phyloP scores from a whole-genome alignment of 2,888 invertebrate species.

The Seira sanloemensis region DNA sequence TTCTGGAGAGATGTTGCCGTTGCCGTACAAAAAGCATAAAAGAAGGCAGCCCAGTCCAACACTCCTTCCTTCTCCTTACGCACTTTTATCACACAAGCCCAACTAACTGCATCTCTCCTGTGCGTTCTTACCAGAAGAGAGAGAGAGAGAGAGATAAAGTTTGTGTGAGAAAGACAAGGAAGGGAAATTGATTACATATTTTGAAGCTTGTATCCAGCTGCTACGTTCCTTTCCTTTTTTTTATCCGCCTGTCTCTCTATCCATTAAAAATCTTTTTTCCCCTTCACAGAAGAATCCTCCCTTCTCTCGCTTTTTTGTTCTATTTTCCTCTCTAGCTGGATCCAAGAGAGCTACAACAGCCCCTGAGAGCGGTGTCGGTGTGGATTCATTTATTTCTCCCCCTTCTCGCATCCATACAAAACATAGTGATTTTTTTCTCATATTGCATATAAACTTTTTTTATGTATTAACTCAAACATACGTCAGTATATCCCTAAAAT shows the following conservation, averaged over 20 bases:
- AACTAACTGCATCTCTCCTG: background rate
- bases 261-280: constrained; percentile 17
- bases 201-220: constrained; percentile 21
- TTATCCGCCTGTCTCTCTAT: background rate
- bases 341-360: no score
- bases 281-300: background rate
- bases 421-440: no score
- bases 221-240: constrained; percentile 11
- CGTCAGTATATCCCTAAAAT: background rate
- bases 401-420: background rate
- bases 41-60: background rate
- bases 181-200: background rate
- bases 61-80: background rate
- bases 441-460: background rate
- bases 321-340: background rate
- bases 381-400: background rate
- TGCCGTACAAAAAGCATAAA: background rate
- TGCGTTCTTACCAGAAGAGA: background rate
- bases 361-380: background rate
- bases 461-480: background rate
- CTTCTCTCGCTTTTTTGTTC: background rate
- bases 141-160: background rate
- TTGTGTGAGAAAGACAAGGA: background rate
- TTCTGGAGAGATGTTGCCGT: no score
- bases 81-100: background rate